These are phyloP conservation scores for Apistogramma diplotaenia DNA, from an alignment of 2,113 vertebrate genomes.

Conservation along the genomic window DNA sequence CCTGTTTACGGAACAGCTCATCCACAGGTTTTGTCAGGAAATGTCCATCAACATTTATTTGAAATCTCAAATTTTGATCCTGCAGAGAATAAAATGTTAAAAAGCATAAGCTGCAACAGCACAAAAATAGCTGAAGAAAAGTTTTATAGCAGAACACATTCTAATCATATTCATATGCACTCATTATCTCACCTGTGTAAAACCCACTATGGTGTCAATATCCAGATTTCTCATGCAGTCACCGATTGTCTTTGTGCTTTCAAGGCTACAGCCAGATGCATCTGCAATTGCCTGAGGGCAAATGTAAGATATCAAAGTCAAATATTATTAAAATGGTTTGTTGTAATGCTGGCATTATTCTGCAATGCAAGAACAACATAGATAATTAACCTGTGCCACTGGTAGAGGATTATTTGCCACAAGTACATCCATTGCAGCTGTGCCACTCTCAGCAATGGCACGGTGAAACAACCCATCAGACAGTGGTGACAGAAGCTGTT, in stretches of 20 bases:
- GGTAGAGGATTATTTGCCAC: slow-evolving; percentile 26
- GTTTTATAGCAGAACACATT: neutral
- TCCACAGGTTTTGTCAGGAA: slow-evolving; percentile 46
- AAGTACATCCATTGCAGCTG: slow-evolving; percentile 46
- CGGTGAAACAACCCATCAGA: slow-evolving; percentile 79
- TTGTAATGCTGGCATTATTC: neutral
- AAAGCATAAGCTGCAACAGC: neutral
- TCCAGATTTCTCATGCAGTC: slow-evolving; percentile 67
- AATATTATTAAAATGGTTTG: neutral
- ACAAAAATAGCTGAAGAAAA: neutral
- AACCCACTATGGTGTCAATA: slow-evolving; percentile 16
- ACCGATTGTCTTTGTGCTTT: slow-evolving; percentile 65
- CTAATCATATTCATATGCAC: neutral
- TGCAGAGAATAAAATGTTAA: neutral
- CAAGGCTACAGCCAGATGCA: slow-evolving; percentile 67
- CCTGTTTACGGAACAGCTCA: slow-evolving; percentile 23
- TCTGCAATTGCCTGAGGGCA: slow-evolving; percentile 47
- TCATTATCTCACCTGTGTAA: slow-evolving; percentile 17
- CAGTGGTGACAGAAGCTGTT: slow-evolving; percentile 82
- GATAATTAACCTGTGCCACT: slow-evolving; percentile 14
- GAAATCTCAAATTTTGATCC: neutral
- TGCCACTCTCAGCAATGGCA: slow-evolving; percentile 86
- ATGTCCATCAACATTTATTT: slow-evolving; percentile 30
- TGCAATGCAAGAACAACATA: neutral
- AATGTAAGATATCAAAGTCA: neutral